Conservation (phyloP, 37 sponge, comb jelly and placozoan species). For the Oscarella lobularis region DNA sequence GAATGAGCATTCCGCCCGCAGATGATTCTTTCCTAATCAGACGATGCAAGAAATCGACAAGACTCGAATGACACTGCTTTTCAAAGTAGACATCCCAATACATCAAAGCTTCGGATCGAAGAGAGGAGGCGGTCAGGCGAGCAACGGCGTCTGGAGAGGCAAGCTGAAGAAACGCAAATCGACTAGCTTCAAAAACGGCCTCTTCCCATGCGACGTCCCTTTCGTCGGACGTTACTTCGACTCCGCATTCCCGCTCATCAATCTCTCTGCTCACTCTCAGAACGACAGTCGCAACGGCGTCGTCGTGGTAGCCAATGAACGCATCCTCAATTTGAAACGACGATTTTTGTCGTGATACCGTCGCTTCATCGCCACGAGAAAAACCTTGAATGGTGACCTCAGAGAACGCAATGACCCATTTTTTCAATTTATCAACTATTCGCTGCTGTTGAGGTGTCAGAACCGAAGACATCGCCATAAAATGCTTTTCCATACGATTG, state of each 20-base stretch:
- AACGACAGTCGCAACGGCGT: constrained; percentile 60
- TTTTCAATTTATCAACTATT: constrained; percentile 1
- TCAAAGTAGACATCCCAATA: constrained; percentile 3
- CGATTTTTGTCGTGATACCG: background rate
- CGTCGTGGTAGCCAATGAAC: constrained; percentile 63
- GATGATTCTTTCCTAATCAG: background rate
- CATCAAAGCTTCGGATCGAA: background rate
- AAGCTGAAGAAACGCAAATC: constrained; percentile 5
- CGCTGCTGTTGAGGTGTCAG: constrained; percentile 14
- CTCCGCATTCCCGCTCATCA: background rate
- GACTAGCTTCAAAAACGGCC: background rate
- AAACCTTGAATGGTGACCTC: background rate
- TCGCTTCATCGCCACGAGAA: background rate
- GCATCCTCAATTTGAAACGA: constrained; percentile 36
- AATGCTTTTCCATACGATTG: constrained; percentile 54
- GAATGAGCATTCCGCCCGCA: background rate
- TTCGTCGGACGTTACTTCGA: background rate
- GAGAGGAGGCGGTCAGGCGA: background rate
- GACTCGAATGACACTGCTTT: background rate
- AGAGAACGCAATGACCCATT: constrained; percentile 8
- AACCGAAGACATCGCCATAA: constrained; percentile 13
- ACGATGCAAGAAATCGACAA: constrained; percentile 2
- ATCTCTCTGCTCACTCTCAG: constrained; percentile 34
- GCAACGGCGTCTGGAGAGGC: constrained; percentile 18
- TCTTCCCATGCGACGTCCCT: background rate